Evolutionary conservation across 2,113 vertebrate species (phyloP), one percentile per base, ranked within the genome.

Genomic region (Desmodus rotundus): DNA sequence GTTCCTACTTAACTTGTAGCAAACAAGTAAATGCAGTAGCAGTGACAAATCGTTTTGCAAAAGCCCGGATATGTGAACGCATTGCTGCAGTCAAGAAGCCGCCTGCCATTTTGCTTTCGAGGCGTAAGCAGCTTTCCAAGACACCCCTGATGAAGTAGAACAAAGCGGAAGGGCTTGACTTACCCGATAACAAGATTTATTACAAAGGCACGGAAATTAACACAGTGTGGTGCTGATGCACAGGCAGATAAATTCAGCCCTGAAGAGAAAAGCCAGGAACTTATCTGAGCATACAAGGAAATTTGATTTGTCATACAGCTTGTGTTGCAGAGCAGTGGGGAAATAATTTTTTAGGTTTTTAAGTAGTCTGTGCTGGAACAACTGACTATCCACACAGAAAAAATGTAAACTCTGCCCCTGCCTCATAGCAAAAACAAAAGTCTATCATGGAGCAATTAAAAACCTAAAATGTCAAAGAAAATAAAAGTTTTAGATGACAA

Each of bases 61-160:
- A 92, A 93, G 47, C 33, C 26, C 6, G 82, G 84, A 89, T 33
- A 63, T 43, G 41, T 36, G 70, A 90, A 81, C 63, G 5, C 10
- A 58, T 17, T 38, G 15, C 68, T 58, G 54, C 3, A 77, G 26
- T 13, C 2, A 52, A 78, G 24, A 78, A 47, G 33, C 36, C 33
- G 80, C 63, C 54, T 56, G 22, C 24, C 36, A 56, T 43, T 92
- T 81, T 87, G 61, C 80, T 33, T 85, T 96, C 10, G 54, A 96
- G 93, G 63, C 89, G 41, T 52, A 88, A 80, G 72, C 91, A 68
- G 70, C 45, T 86, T 94, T 38, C 61, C 28, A 89, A 96, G 61
- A 89, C 15, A 82, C 28, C 84, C 80, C 14, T 82, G 22, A 81
- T 41, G 41, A 76, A 81, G 31, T 5, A 47, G 72, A 61, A 56